Percentiles rank a stretch among this genome's conserved stretches.
phyloP scores from a whole-genome alignment of 2,797 vertebrate genomes.

The Ispidina lecontei region DNA sequence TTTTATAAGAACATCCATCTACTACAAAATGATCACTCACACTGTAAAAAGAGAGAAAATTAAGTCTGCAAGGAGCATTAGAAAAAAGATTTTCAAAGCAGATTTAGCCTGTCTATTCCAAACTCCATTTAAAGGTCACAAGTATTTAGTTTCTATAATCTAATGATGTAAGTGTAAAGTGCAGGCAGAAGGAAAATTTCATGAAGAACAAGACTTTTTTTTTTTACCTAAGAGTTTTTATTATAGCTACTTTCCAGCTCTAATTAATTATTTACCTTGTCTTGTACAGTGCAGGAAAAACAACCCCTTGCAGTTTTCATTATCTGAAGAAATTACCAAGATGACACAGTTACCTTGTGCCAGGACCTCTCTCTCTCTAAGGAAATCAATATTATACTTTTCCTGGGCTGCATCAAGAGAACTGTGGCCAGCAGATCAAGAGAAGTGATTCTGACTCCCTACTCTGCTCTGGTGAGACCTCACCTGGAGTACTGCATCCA shows the following conservation, averaged over 20 bases:
- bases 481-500: no score
- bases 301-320: conserved; percentile 15
- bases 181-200: neutral
- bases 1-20: neutral
- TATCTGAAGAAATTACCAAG: neutral
- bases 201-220: neutral
- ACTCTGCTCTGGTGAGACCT: no score
- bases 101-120: neutral
- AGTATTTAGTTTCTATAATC: neutral
- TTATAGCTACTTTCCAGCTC: neutral
- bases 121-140: neutral
- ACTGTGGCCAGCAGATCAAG: no score
- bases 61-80: neutral
- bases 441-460: no score
- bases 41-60: neutral
- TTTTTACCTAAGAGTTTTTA: neutral
- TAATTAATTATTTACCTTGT: conserved; percentile 39
- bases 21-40: neutral
- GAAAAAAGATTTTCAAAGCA: neutral
- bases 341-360: neutral
- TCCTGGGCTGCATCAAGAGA: no score
- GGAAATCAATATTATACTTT: neutral
- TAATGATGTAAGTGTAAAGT: neutral
- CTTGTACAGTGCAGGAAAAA: neutral
- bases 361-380: neutral